Percentiles rank a stretch among this genome's conserved stretches.
Evolutionary conservation across 1,140 invertebrate species (phyloP).

Genomic region (Drosophila saltans): DNA sequence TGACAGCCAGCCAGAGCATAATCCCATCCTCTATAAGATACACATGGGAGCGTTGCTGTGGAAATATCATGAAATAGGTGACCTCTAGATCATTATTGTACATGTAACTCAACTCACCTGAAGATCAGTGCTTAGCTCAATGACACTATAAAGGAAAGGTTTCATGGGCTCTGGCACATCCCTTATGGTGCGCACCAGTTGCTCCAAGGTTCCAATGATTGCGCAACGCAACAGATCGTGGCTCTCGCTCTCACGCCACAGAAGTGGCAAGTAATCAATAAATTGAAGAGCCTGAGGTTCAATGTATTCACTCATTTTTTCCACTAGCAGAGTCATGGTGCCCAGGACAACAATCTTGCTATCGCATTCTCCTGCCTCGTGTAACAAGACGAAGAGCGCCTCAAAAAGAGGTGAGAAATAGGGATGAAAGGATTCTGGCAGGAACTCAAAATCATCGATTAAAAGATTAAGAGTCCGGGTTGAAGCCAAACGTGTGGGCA

Average conservation of each 20-base stretch:
- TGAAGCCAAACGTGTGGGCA: slow-evolving; percentile 93
- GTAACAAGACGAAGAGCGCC: slow-evolving; percentile 92
- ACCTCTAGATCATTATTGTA: too few relatives aligned
- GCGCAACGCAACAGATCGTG: slow-evolving; percentile 96
- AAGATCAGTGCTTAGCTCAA: slow-evolving; percentile 91
- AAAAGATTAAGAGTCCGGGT: slow-evolving; percentile 89
- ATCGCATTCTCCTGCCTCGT: slow-evolving; percentile 95
- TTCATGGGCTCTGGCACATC: slow-evolving; percentile 86
- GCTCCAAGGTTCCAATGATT: slow-evolving; percentile 91
- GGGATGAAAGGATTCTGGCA: slow-evolving; percentile 91
- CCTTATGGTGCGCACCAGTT: slow-evolving; percentile 86
- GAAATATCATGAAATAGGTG: neutral
- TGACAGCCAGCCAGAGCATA: slow-evolving; percentile 92
- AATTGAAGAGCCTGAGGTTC: slow-evolving; percentile 87
- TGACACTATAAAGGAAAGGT: slow-evolving; percentile 89
- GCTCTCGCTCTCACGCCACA: slow-evolving; percentile 94
- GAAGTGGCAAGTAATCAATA: slow-evolving; percentile 91
- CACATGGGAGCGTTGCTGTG: slow-evolving; percentile 90
- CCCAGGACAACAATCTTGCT: slow-evolving; percentile 96
- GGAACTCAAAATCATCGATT: slow-evolving; percentile 97
- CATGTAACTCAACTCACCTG: slow-evolving; percentile 72
- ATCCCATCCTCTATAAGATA: slow-evolving; percentile 97
- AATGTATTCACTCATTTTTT: slow-evolving; percentile 91
- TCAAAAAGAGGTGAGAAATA: slow-evolving; percentile 91
- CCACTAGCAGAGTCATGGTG: slow-evolving; percentile 95